Conservation (phyloP, 2,797 vertebrate species). For the Pelobates cultripes region DNA sequence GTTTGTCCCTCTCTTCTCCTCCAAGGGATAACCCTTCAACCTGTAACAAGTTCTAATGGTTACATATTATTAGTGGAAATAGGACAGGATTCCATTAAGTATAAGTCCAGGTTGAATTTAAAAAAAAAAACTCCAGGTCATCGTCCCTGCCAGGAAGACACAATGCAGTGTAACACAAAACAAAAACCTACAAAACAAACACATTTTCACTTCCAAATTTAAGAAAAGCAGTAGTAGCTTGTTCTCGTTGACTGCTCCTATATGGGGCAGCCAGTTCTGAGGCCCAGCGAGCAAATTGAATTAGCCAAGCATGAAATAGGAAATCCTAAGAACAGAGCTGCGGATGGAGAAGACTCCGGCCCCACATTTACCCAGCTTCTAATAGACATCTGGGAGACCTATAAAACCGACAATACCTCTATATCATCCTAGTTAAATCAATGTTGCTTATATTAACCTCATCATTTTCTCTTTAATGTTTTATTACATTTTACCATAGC, state of each 20-base stretch:
- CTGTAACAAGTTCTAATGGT: no score
- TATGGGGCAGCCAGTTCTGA: conserved; percentile 68
- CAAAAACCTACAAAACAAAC: conserved; percentile 13
- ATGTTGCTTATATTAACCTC: conserved; percentile 83
- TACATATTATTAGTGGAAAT: no score
- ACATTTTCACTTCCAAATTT: conserved; percentile 14
- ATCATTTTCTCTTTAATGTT: conserved; percentile 83
- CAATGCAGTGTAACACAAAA: background rate
- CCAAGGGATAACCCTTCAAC: no score
- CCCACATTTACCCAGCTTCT: conserved; percentile 76
- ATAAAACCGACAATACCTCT: conserved; percentile 82
- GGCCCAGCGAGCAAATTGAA: conserved; percentile 73
- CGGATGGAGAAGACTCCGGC: conserved; percentile 78
- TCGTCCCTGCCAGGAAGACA: background rate
- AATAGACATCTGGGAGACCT: conserved; percentile 82
- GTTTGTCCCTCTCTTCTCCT: no score
- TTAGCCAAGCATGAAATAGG: conserved; percentile 81
- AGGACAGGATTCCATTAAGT: no score
- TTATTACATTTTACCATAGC: conserved; percentile 81
- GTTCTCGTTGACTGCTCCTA: conserved; percentile 37
- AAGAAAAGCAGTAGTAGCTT: conserved; percentile 7
- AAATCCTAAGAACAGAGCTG: conserved; percentile 80
- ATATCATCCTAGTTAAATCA: conserved; percentile 85
- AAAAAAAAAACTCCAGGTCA: background rate
- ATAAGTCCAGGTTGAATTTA: background rate